A percentile compares a stretch with the other conserved stretches of the same genome.
Evolutionary conservation across 2,797 vertebrate genomes (phyloP).

Genomic region (Buceros bicornis): DNA sequence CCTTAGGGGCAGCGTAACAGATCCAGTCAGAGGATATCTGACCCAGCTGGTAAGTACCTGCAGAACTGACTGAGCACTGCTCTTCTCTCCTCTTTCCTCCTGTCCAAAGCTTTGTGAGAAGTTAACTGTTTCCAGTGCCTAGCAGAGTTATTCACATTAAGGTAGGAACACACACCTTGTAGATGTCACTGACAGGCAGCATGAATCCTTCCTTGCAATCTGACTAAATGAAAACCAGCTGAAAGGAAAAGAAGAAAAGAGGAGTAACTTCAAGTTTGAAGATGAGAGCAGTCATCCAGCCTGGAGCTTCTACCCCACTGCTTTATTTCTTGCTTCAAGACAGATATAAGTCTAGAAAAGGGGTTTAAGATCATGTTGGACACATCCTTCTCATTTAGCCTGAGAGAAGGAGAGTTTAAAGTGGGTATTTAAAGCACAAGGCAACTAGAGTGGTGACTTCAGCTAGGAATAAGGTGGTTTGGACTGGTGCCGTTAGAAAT

Average conservation of each 20-base stretch:
- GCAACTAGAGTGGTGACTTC: background rate
- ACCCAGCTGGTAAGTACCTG: conserved; percentile 26
- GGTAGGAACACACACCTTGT: background rate
- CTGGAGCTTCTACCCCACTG: background rate
- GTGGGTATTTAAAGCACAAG: background rate
- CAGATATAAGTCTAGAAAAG: background rate
- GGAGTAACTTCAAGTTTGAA: background rate
- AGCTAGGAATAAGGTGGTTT: background rate
- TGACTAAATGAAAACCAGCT: background rate
- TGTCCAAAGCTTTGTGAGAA: background rate
- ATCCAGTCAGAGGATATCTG: conserved; percentile 2
- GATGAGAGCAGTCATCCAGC: background rate
- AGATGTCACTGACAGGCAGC: background rate
- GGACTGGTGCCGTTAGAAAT: background rate
- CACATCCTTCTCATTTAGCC: background rate
- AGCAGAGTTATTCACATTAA: background rate
- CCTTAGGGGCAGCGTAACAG: background rate
- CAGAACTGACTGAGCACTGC: background rate
- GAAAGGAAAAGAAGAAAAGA: background rate
- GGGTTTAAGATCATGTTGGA: background rate
- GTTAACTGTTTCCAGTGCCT: background rate
- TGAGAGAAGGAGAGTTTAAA: background rate
- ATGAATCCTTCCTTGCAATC: background rate
- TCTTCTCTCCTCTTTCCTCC: background rate
- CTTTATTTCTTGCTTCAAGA: background rate